phyloP scores from a whole-genome alignment of 2,888 invertebrate genomes.

The Liopterus haemorrhoidalis region DNA sequence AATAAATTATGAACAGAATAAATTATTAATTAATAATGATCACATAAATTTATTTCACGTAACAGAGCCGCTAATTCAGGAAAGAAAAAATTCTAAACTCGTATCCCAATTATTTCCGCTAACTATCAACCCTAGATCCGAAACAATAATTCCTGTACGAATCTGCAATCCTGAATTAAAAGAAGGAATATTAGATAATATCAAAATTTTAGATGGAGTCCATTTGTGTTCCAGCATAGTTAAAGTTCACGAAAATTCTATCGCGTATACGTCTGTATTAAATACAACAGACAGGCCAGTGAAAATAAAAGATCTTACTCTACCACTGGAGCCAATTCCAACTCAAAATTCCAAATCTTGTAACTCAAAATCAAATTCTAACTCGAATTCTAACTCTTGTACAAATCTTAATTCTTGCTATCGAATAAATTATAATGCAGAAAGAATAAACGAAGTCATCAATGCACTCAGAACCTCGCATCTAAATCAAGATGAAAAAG shows the following conservation, averaged over 20 bases:
- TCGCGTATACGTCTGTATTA: slow-evolving; percentile 9
- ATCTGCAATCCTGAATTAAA: slow-evolving; percentile 8
- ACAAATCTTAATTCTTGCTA: not conserved
- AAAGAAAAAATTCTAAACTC: too few species aligned
- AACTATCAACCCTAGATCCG: slow-evolving; percentile 16
- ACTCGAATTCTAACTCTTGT: slow-evolving; percentile 2
- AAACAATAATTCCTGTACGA: slow-evolving; percentile 11
- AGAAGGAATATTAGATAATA: slow-evolving; percentile 15
- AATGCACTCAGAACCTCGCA: slow-evolving; percentile 27
- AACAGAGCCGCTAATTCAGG: too few species aligned
- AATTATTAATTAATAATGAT: too few species aligned
- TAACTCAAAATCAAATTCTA: too few species aligned
- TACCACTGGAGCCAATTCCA: too few species aligned
- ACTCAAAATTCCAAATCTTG: too few species aligned
- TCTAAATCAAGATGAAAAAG: slow-evolving; percentile 34
- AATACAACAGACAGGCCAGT: slow-evolving; percentile 24
- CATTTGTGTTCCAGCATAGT: slow-evolving; percentile 12
- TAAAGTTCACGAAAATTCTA: slow-evolving; percentile 7
- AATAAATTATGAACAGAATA: too few species aligned
- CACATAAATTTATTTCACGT: too few species aligned
- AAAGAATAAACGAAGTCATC: slow-evolving; percentile 11
- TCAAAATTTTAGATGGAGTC: slow-evolving; percentile 14
- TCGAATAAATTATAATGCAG: slow-evolving; percentile 10
- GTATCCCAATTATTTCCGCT: too few species aligned
- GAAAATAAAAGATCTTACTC: slow-evolving; percentile 22